Evolutionary conservation across 2,888 invertebrate species (phyloP), one percentile per base, ranked within the genome.

Genomic region (Eupsilia transversa): DNA sequence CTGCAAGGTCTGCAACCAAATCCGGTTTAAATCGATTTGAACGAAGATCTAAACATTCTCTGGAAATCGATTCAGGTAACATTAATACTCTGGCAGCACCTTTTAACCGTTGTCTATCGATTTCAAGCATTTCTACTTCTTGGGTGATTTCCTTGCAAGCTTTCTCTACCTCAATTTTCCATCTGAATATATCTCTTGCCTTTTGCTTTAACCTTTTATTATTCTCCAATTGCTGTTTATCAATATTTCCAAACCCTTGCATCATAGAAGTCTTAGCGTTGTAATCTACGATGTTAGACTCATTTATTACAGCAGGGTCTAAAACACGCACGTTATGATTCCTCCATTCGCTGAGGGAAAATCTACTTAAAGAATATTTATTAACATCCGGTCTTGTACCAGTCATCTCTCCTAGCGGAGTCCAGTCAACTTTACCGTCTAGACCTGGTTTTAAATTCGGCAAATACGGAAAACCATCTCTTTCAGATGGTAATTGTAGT

Each of bases 321-420:
- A 97, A 91, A 0, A 97, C 92, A 49, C 97, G 93, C 20, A 96
- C 94, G 85, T 97, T 97, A 78, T 97, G 96, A 56, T 96, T 92
- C 43, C 98, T 96, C 98, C 98, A 98, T 93, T 98, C 98, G 14
- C 97, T 97, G 0, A 97, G 96, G 72, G 98, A 98, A 90, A 97
- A 98, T 86, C 97, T 96, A 20, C 98, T 97, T 63, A 98, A 95
- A 0, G 98, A 97, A 90, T 98, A 98, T 87, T 97, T 98, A 93
- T 98, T 98, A 17, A 98, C 98, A 0, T 97, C 96, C 0, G 98
- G 98, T 80, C 98, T 96, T 0, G 98, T 97, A 5, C 98, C 98
- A 0, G 98, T 98, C 88, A 98, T 95, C 0, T 96, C 97, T 0
- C 97, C 97, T 73, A 97, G 94, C 0, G 98, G 97, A 52, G 97